Evolutionary conservation across 1,140 invertebrate genomes (phyloP), one percentile per base, ranked within the genome.

Genomic region (Pantala flavescens): DNA sequence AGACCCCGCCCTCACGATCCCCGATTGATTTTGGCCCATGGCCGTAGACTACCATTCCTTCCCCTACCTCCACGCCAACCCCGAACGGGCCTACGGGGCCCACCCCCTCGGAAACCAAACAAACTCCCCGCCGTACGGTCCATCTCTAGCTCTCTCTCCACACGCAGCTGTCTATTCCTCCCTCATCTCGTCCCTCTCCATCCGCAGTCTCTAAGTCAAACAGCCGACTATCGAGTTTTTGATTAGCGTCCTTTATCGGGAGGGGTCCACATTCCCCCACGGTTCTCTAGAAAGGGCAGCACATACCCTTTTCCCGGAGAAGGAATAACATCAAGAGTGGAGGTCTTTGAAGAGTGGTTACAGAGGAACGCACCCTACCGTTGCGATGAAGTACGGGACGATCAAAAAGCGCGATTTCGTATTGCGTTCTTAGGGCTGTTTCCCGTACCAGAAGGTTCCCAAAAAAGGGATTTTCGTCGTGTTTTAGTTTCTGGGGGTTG

Each of bases 191-290:
- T 19, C 12, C 12, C 49, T 63, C n/a, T 63, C 49, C 49, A 63
- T 63, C 24, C 24, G 71, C 24, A 72, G 71, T 72, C 71, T 72
- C 71, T 24, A 72, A 72, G 71, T 72, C 71, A 72, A 72, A 72
- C 71, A 72, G 23, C 28, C 24, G 71, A 72, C 71, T 72, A 72
- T 72, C 71, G 71, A 24, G 28, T 72, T 72, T 72, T 72, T 72
- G 71, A 72, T 72, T 72, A 72, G 28, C 71, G 71, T 42, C 71
- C 10, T 72, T 72, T 63, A 19, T 63, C 49, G 14, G 49, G 14
- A 63, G 16, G 12, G 12, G n/a, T 3, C 2, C 49, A 16, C n/a
- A 36, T 36, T 36, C 28, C 28, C 28, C 28, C 28, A 36, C 28
- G 28, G 28, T 36, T 36, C 28, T 9, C 28, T 36, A 2, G 28